These are phyloP conservation scores for Drosophila mulleri DNA, from an alignment of 2,888 invertebrate genomes.

Conservation along the genomic window DNA sequence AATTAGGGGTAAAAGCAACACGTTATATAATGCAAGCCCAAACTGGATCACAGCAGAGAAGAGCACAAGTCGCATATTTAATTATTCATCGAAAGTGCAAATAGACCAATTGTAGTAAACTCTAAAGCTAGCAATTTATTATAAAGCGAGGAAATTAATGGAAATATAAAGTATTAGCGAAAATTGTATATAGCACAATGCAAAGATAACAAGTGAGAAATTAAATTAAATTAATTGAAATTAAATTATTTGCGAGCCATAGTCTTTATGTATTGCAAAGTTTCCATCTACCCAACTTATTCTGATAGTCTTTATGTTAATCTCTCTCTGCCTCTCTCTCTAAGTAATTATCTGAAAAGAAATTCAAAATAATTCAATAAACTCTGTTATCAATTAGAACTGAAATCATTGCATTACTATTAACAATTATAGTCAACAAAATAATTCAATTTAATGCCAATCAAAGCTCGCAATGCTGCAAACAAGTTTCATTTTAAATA, in stretches of 20 bases:
- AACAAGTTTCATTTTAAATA: not conserved
- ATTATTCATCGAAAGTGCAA: conserved; percentile 57
- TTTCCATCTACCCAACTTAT: no score
- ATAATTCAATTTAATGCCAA: not conserved
- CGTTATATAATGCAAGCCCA: conserved; percentile 16
- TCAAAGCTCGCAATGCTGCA: not conserved
- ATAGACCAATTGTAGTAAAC: conserved; percentile 21
- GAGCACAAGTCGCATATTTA: conserved; percentile 58
- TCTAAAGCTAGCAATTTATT: conserved; percentile 29
- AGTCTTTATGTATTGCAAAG: no score
- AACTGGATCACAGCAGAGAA: conserved; percentile 1
- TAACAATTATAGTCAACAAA: not conserved
- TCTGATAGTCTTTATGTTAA: not conserved
- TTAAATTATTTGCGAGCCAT: no score
- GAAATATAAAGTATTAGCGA: not conserved
- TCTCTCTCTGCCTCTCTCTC: not conserved
- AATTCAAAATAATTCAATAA: no score
- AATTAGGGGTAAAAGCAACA: conserved; percentile 62
- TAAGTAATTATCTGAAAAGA: no score
- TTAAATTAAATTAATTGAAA: no score
- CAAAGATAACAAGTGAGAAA: not conserved
- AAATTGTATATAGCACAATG: not conserved
- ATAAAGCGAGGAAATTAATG: conserved; percentile 5
- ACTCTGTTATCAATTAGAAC: not conserved
- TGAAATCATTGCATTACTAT: not conserved